Evolutionary conservation across 2,113 vertebrate species (phyloP), one percentile per base, ranked within the genome.

Genomic region (Ageneiosus marmoratus): DNA sequence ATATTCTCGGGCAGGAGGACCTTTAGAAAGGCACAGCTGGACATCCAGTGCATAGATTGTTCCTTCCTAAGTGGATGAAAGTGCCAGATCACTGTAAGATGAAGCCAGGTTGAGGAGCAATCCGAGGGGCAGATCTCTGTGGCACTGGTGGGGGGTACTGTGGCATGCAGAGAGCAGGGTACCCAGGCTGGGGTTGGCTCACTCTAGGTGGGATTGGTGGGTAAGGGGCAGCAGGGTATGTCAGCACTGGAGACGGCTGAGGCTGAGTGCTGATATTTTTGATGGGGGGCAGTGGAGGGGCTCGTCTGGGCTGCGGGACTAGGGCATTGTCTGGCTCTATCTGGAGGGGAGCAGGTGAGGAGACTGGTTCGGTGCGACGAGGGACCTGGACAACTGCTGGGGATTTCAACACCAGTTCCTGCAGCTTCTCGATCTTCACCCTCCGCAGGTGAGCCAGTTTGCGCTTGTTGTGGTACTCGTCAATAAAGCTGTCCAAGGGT

Each of bases 381-480:
- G 86, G 78, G 74, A 86, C 80, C 87, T 92, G 95, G 0, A 92
- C 92, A 15, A 94, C 92, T 84, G 91, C 92, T 85, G 95, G 96
- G 70, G 95, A 96, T 89, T 95, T 97, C 55, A 98, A 89, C 90
- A 99, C 96, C 94, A 99, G 93, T 89, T 99, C 98, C 88, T 97
- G 97, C 60, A 99, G 95, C 91, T 99, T 99, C 90, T 99, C 97
- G 0, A 99, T 99, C 86, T 99, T 99, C 0, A 99, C 97, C 0
- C 98, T 91, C 0, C 97, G 94, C 89, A 95, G 88, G 90, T 99
- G 98, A 12, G 97, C 98, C 85, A 99, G 92, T 83, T 96, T 98
- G 51, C 98, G 94, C 83, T 96, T 95, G 90, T 88, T 97, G 90
- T 96, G 97, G 87, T 99, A 99, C 50, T 93, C 89, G 0, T 99